Conservation (phyloP, 2,113 vertebrate genomes). For the Tympanuchus pallidicinctus region DNA sequence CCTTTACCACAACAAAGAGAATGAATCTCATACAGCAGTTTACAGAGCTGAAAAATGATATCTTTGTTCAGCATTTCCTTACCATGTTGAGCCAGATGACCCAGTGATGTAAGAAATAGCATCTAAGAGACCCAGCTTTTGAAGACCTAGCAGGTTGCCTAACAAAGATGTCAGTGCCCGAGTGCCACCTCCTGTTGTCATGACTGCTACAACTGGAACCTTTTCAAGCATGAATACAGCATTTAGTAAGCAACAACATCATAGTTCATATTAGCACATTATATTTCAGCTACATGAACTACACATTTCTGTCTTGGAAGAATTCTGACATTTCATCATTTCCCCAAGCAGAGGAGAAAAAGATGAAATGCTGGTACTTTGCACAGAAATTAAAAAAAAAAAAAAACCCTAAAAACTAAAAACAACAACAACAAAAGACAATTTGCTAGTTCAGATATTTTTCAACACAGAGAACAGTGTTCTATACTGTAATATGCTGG, state of each 20-base stretch:
- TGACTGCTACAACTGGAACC: slow-evolving; percentile 86
- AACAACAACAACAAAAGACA: too few relatives aligned
- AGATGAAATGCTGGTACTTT: not conserved
- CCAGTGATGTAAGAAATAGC: slow-evolving; percentile 84
- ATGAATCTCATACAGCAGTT: not conserved
- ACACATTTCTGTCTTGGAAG: not conserved
- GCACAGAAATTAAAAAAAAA: not conserved
- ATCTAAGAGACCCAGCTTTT: slow-evolving; percentile 84
- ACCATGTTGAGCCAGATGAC: slow-evolving; percentile 91
- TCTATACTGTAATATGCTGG: not conserved
- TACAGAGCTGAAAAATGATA: accelerated
- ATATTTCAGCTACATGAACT: not conserved
- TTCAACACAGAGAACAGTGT: not conserved
- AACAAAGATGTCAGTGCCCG: slow-evolving; percentile 84
- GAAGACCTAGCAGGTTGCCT: slow-evolving; percentile 82
- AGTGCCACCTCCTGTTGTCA: slow-evolving; percentile 86
- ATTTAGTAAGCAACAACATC: not conserved
- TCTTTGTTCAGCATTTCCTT: slow-evolving; percentile 26
- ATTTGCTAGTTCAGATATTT: not conserved
- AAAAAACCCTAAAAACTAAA: not conserved
- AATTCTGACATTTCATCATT: not conserved
- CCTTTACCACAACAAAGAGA: not conserved
- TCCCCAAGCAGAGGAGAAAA: not conserved
- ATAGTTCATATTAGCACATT: not conserved
- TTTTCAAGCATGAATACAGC: slow-evolving; percentile 47